Conservation (phyloP, 2,888 invertebrate genomes). For the Eucera pruinosa region DNA sequence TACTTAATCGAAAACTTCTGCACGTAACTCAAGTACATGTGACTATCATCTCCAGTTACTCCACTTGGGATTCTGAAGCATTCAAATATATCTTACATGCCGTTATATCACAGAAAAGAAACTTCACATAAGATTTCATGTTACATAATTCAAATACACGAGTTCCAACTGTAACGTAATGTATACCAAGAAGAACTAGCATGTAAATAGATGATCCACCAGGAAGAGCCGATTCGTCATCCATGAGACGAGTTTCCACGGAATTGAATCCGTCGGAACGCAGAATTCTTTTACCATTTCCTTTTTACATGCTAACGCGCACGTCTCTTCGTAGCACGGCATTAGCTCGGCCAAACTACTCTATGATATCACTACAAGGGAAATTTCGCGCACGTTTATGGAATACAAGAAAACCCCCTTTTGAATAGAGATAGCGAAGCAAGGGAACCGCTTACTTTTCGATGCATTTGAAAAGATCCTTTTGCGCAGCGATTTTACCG, state of each 20-base stretch:
- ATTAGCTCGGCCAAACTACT: constrained; percentile 3
- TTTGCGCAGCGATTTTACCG: constrained; percentile 6
- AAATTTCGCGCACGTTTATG: constrained; percentile 7
- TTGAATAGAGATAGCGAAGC: background rate
- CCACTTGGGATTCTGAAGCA: too few relatives aligned
- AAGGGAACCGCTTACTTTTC: constrained; percentile 1
- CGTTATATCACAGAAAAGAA: too few relatives aligned
- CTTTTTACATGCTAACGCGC: constrained; percentile 8
- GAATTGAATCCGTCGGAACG: constrained; percentile 15
- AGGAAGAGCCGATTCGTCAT: constrained; percentile 14
- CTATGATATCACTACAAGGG: constrained; percentile 15
- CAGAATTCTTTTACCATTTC: constrained; percentile 9
- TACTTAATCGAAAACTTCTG: too few relatives aligned
- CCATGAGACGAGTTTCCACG: background rate
- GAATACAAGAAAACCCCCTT: background rate
- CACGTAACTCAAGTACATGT: too few relatives aligned
- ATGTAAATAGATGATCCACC: background rate
- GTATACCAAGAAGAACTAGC: background rate
- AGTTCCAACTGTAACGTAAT: background rate
- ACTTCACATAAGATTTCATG: background rate
- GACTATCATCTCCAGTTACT: too few relatives aligned
- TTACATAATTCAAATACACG: background rate
- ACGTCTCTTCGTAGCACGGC: background rate
- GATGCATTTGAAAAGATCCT: constrained; percentile 29
- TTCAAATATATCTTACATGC: too few relatives aligned